phyloP scores from a whole-genome alignment of 2,888 invertebrate genomes.

The Apoderus coryli region DNA sequence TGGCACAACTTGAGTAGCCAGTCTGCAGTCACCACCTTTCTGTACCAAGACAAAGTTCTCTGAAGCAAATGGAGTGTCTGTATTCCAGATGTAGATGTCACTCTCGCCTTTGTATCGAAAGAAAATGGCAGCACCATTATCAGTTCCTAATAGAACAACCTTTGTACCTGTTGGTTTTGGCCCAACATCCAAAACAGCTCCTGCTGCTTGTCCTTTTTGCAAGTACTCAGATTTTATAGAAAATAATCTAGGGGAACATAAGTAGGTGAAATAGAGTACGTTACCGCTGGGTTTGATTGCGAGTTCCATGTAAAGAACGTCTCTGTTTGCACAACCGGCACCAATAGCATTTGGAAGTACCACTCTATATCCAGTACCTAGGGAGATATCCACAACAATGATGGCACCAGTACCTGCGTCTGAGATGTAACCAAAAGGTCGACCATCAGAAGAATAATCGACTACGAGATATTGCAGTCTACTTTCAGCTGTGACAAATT shows the following conservation, averaged over 20 bases:
- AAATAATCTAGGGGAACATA: conserved; percentile 40
- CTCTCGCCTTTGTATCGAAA: conserved; percentile 46
- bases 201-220: conserved; percentile 37
- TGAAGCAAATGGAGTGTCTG: conserved; percentile 38
- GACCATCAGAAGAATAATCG: conserved; percentile 39
- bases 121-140: conserved; percentile 43
- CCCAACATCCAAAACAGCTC: conserved; percentile 43
- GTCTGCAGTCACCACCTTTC: conserved; percentile 40
- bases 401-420: conserved; percentile 36
- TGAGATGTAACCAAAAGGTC: conserved; percentile 34
- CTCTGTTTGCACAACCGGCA: conserved; percentile 26
- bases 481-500: conserved; percentile 36
- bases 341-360: conserved; percentile 39
- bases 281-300: conserved; percentile 37
- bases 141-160: conserved; percentile 44
- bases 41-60: conserved; percentile 44
- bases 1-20: conserved; percentile 45
- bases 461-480: conserved; percentile 43
- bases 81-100: conserved; percentile 49
- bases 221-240: conserved; percentile 40
- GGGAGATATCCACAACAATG: conserved; percentile 38
- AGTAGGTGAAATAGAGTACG: conserved; percentile 40
- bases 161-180: conserved; percentile 33
- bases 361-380: conserved; percentile 38
- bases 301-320: conserved; percentile 44